A percentile compares a stretch with the other conserved stretches of the same genome.
These are phyloP conservation scores for Sycobia sp. DNA, from an alignment of 1,140 invertebrate species.

Conservation along the genomic window DNA sequence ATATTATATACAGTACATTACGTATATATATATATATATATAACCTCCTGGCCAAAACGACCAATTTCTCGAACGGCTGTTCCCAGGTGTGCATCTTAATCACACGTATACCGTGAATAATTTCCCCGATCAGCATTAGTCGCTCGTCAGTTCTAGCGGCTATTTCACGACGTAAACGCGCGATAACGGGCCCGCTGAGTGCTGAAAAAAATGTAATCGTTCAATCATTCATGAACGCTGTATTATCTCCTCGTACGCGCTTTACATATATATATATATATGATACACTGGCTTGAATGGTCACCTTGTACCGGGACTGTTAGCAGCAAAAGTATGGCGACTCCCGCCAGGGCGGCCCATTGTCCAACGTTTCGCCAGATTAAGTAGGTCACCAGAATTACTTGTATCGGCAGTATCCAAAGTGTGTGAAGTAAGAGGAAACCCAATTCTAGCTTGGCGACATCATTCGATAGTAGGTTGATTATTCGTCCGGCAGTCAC, in stretches of 20 bases:
- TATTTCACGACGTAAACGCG: constrained; percentile 56
- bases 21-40: constrained; percentile 7
- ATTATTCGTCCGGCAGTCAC: constrained; percentile 82
- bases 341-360: constrained; percentile 65
- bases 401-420: constrained; percentile 82
- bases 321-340: constrained; percentile 67
- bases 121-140: constrained; percentile 68
- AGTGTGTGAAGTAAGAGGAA: constrained; percentile 76
- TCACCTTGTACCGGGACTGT: constrained; percentile 69
- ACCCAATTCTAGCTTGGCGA: constrained; percentile 72
- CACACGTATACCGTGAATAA: constrained; percentile 67
- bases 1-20: too few species aligned
- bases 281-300: too few species aligned
- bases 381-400: constrained; percentile 70
- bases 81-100: constrained; percentile 89
- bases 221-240: neutral
- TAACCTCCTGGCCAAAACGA: constrained; percentile 53
- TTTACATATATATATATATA: too few species aligned
- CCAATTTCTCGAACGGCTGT: constrained; percentile 72
- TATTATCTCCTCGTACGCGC: too few species aligned
- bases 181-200: neutral
- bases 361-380: constrained; percentile 66
- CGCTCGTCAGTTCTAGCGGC: constrained; percentile 66
- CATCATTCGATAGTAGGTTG: constrained; percentile 89
- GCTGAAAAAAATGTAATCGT: neutral